A percentile compares a stretch with the other conserved stretches of the same genome.
Conservation (phyloP, 1,140 invertebrate species). For the Hestina assimilis region DNA sequence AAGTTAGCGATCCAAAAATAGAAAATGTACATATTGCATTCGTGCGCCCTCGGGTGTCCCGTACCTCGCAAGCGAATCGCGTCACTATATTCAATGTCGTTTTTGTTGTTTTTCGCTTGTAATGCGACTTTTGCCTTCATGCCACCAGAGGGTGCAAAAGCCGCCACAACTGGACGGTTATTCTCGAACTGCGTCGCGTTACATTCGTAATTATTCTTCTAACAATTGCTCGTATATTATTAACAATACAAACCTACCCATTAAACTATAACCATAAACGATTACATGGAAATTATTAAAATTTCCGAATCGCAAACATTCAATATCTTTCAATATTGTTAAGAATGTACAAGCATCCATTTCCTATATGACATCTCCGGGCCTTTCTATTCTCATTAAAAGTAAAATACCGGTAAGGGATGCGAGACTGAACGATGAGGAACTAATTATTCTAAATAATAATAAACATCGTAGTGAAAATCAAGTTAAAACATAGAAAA, state of each 20-base stretch:
- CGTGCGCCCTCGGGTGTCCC: constrained; percentile 66
- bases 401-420: constrained; percentile 26
- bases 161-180: constrained; percentile 76
- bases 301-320: constrained; percentile 15
- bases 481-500: constrained; percentile 16
- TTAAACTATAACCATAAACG: constrained; percentile 24
- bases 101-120: constrained; percentile 43
- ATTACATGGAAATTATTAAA: constrained; percentile 26
- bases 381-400: constrained; percentile 38
- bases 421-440: constrained; percentile 28
- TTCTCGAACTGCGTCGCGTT: constrained; percentile 68
- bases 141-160: constrained; percentile 69
- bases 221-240: constrained; percentile 41
- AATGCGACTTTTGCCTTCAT: constrained; percentile 55
- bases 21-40: constrained; percentile 76
- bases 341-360: constrained; percentile 33
- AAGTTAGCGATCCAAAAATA: constrained; percentile 79
- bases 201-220: constrained; percentile 49
- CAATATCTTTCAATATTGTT: constrained; percentile 32
- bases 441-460: constrained; percentile 20
- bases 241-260: constrained; percentile 22
- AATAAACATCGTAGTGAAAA: constrained; percentile 19
- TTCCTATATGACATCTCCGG: constrained; percentile 40
- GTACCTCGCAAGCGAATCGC: constrained; percentile 49
- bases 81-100: constrained; percentile 34